Base-by-base conservation (phyloP, 1,140 invertebrate genomes). In the Aradophagus sp. region DNA sequence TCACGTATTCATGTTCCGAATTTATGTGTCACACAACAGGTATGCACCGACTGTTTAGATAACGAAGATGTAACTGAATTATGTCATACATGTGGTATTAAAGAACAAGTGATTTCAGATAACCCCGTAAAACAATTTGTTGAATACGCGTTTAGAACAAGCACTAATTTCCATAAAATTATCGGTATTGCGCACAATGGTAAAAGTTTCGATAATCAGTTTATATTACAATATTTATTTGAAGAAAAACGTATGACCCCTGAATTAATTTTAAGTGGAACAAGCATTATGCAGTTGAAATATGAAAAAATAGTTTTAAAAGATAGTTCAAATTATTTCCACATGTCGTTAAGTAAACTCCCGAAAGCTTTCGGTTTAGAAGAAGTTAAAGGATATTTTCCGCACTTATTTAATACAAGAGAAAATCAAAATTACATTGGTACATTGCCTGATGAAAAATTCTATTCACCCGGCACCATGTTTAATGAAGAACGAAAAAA, bases 311-410 rank as follows among this genome's bases (percentile, higher is more conserved):
- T 58, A 0, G 29, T 38, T 8, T 78, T 80, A 56, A 66, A 79
- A 11, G 75, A 80, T 45, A 75, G 73, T 29, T 26, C 74, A 50
- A 71, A 68, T 61, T 78, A 78, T 62, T 74, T 80, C 35, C 68
- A 67, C 1, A 78, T 79, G 72, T 14, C 69, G 0, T 52, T 76
- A 2, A 50, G 48, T 7, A 36, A 27, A 20, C 35, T 80, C 8
- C 76, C 74, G 0, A 50, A 74, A 69, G 52, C 77, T 0, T 80
- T 78, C 23, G 74, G 50, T 6, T 34, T 79, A n/a, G 2, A 11
- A 3, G 19, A n/a, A 13, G 23, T 14, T 32, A 79, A 75, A 38
- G 67, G 70, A 1, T 71, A 32, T 47, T 77, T 77, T 61, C 72
- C 67, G 0, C 73, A 75, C 52, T 52, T 77, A 5, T 78, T 79